Evolutionary conservation across 2,797 vertebrate genomes (phyloP), one percentile per base, ranked within the genome.

Genomic region (Sciurus carolinensis): DNA sequence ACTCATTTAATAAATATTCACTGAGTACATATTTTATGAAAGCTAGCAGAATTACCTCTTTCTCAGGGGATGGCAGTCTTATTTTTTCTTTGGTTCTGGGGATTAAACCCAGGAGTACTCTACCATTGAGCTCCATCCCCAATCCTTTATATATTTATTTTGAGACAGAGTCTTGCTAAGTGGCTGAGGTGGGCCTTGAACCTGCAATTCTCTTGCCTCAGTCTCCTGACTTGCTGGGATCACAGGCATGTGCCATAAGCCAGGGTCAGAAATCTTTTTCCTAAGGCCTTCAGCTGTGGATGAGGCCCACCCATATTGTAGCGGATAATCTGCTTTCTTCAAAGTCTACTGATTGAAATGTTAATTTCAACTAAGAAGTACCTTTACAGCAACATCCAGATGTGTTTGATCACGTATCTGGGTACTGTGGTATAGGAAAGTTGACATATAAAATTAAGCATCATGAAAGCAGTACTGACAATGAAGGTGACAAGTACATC

Each of bases 351-450:
- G n/a, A 79, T 47, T 83, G 44, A 69, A 57, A 86, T 36, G 14
- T 80, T 72, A 85, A 66, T 86, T 54, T 90, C 90, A 67, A 62
- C 64, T 84, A 28, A 96, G 52, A 81, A 89, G 47, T 73, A 88
- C 39, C 75, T 73, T 73, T 22, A 72, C 13, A 83, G 36, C 10
- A 95, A 85, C 10, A 90, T 22, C 26, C 50, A 93, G 42, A 47
- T 66, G 20, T 86, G 54, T 57, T 95, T 91, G 42, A 75, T 33
- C 42, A 87, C 64, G 79, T 91, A 82, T 79, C 14, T 91, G 36
- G 30, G 28, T 26, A 47, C 13, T 7, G 15, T 90, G n/a, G 30
- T 42, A 57, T 80, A 75, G 66, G n/a, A 57, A 62, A 96, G 18
- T n/a, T 88, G 26, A 66, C 7, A 71, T 18, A 88, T 33, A 73